These are phyloP conservation scores for Maniola jurtina DNA, from an alignment of 1,140 invertebrate genomes.

Conservation along the genomic window DNA sequence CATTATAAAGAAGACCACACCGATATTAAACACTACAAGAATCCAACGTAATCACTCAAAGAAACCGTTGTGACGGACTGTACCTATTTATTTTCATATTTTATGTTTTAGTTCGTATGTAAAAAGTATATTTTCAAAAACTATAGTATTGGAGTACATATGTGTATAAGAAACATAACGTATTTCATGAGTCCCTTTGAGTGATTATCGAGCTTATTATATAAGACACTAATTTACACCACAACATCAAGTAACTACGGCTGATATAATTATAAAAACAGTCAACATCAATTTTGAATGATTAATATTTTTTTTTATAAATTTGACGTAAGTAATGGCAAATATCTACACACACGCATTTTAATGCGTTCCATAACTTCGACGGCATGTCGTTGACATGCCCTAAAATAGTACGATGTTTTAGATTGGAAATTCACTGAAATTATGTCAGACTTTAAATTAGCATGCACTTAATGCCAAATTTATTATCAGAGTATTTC, in stretches of 20 bases:
- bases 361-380: constrained; percentile 56
- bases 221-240: constrained; percentile 79
- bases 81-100: constrained; percentile 16
- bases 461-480: constrained; percentile 30
- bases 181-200: constrained; percentile 43
- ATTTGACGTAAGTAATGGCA: constrained; percentile 71
- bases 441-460: constrained; percentile 19
- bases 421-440: constrained; percentile 23
- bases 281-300: constrained; percentile 80
- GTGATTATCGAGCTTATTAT: constrained; percentile 60
- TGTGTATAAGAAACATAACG: constrained; percentile 21
- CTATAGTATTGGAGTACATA: constrained; percentile 25
- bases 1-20: constrained; percentile 74
- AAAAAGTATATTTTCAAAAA: constrained; percentile 28
- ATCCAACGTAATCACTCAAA: constrained; percentile 72
- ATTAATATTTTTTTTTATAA: constrained; percentile 68
- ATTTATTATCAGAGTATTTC: constrained; percentile 60
- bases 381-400: constrained; percentile 33
- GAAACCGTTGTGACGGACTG: constrained; percentile 21
- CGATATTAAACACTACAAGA: constrained; percentile 71
- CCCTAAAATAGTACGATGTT: constrained; percentile 20
- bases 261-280: constrained; percentile 79
- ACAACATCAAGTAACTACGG: constrained; percentile 80
- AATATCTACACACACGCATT: constrained; percentile 77
- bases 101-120: constrained; percentile 16